These are phyloP conservation scores for Phaedon cochleariae DNA, from an alignment of 2,888 invertebrate genomes.

Conservation along the genomic window DNA sequence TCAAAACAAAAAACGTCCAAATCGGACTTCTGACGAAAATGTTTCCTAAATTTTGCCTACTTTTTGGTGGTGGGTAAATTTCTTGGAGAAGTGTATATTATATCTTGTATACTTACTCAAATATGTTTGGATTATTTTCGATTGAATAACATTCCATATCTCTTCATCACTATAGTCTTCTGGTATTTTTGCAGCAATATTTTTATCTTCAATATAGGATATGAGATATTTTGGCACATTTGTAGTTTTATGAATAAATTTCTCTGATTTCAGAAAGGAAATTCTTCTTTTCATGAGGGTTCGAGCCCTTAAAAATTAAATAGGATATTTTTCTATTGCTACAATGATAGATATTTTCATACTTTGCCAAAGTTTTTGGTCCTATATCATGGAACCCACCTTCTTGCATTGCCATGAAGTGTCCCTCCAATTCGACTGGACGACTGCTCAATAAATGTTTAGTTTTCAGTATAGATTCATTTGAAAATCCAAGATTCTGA, in stretches of 20 bases:
- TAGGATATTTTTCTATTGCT: slow-evolving; percentile 53
- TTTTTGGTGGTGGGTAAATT: no score
- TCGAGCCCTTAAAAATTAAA: slow-evolving; percentile 46
- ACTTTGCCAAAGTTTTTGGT: slow-evolving; percentile 48
- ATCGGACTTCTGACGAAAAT: no score
- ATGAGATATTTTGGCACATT: slow-evolving; percentile 60
- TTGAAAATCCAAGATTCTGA: slow-evolving; percentile 62
- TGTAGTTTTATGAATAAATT: slow-evolving; percentile 56
- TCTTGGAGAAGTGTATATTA: slow-evolving; percentile 4
- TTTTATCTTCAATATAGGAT: slow-evolving; percentile 44
- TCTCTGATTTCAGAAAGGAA: slow-evolving; percentile 57
- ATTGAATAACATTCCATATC: slow-evolving; percentile 53
- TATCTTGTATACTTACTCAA: slow-evolving; percentile 48
- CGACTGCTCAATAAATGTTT: slow-evolving; percentile 67
- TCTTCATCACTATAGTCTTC: slow-evolving; percentile 33
- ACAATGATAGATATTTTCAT: slow-evolving; percentile 60
- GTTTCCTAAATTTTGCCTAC: no score
- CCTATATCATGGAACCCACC: slow-evolving; percentile 65
- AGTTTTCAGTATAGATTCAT: slow-evolving; percentile 65
- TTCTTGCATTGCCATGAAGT: slow-evolving; percentile 69
- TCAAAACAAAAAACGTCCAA: no score
- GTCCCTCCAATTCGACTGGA: slow-evolving; percentile 68
- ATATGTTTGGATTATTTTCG: slow-evolving; percentile 48
- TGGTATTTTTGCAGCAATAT: slow-evolving; percentile 24
- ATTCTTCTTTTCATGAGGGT: slow-evolving; percentile 35